Conservation (phyloP, 2,888 invertebrate genomes). For the Ceramica pisi region DNA sequence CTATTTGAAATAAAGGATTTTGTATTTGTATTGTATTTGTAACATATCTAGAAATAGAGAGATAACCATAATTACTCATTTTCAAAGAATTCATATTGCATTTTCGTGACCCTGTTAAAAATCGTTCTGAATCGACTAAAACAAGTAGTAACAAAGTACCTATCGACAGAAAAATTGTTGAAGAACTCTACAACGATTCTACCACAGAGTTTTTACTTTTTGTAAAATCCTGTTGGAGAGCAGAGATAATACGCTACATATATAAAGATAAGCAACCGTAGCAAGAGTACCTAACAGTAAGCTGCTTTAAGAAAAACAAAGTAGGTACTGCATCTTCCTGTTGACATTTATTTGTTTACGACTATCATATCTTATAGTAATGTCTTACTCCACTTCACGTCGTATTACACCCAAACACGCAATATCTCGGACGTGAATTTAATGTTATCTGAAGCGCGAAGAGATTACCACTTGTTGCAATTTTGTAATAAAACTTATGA, state of each 20-base stretch:
- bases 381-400: constrained; percentile 11
- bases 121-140: not conserved
- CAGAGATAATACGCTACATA: not conserved
- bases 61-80: no score
- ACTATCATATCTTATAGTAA: constrained; percentile 32
- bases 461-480: constrained; percentile 14
- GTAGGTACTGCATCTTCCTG: not conserved
- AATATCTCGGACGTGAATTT: constrained; percentile 35
- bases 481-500: constrained; percentile 33
- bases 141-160: not conserved
- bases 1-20: no score
- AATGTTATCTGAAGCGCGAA: constrained; percentile 39
- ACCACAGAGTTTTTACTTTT: not conserved
- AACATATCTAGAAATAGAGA: no score
- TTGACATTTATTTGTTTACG: constrained; percentile 1
- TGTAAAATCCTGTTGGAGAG: not conserved
- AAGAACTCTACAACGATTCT: not conserved
- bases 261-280: no score
- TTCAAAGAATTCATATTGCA: no score
- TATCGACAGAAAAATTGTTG: no score
- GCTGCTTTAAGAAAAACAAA: not conserved
- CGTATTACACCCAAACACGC: constrained; percentile 36
- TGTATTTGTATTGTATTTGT: no score
- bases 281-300: no score
- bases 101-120: not conserved